These are phyloP conservation scores for Yoshiicerus persimilis DNA, from an alignment of 1,140 invertebrate species.

Conservation along the genomic window DNA sequence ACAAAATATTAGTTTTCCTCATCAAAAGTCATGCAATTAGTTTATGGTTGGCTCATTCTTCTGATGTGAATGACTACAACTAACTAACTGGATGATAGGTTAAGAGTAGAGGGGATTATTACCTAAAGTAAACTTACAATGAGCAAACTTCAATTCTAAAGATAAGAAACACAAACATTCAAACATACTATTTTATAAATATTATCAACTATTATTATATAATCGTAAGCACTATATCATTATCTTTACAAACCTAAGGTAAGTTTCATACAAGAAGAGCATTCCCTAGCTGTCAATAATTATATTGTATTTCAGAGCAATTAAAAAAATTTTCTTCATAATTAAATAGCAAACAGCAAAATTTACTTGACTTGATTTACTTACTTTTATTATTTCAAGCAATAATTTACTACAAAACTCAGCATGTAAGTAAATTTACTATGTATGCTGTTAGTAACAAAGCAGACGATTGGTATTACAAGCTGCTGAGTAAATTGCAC, in stretches of 20 bases:
- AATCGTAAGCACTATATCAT: too few relatives aligned
- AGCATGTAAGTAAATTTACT: background rate
- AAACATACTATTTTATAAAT: too few relatives aligned
- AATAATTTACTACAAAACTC: background rate
- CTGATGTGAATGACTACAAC: background rate
- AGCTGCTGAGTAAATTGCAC: background rate
- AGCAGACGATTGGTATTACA: background rate
- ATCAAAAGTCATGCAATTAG: slow-evolving; percentile 32
- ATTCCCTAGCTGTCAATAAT: too few relatives aligned
- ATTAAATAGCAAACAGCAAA: too few relatives aligned
- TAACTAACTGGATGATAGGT: background rate
- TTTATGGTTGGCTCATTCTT: background rate
- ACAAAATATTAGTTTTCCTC: slow-evolving; percentile 27
- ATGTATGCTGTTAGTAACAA: background rate
- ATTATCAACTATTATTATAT: too few relatives aligned
- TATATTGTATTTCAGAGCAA: too few relatives aligned
- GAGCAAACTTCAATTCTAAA: background rate
- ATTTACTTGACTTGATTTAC: background rate
- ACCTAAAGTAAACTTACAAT: slow-evolving; percentile 1
- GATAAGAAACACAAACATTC: background rate
- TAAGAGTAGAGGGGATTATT: background rate
- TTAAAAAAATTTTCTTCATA: too few relatives aligned
- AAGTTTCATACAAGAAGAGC: too few relatives aligned
- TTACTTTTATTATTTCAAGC: background rate
- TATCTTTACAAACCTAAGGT: too few relatives aligned